Evolutionary conservation across 2,888 invertebrate species (phyloP).

Genomic region (Rhingia rostrata): DNA sequence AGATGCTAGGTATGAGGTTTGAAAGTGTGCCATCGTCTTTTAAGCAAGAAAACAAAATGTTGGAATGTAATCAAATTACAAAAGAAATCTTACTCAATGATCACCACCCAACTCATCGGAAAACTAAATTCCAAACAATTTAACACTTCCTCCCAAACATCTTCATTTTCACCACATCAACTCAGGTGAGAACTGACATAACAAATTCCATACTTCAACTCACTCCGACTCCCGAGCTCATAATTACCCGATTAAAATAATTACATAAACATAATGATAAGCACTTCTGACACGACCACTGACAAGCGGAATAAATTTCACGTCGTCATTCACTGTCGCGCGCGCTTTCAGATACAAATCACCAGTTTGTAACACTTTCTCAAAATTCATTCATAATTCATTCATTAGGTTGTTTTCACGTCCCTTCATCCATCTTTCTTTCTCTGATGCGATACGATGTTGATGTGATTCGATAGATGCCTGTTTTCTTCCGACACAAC

Average conservation of each 20-base stretch:
- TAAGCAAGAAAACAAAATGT: too few species aligned
- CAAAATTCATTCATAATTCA: slow-evolving; percentile 64
- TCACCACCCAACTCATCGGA: too few species aligned
- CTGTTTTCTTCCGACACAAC: slow-evolving; percentile 8
- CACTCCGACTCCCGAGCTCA: slow-evolving; percentile 9
- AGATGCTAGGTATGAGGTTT: too few species aligned
- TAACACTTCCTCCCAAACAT: too few species aligned
- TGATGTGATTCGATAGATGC: too few species aligned
- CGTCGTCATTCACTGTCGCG: background rate
- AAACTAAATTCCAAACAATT: too few species aligned
- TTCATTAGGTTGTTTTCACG: slow-evolving; percentile 33
- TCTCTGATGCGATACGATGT: background rate
- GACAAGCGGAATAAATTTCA: slow-evolving; percentile 44
- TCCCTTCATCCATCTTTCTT: background rate
- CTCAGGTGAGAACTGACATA: too few species aligned
- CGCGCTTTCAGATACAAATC: slow-evolving; percentile 43
- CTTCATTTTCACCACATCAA: too few species aligned
- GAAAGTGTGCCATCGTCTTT: too few species aligned
- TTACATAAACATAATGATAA: slow-evolving; percentile 31
- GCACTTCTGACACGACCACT: slow-evolving; percentile 26
- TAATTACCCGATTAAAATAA: slow-evolving; percentile 46
- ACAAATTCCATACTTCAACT: too few species aligned
- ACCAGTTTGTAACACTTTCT: slow-evolving; percentile 63
- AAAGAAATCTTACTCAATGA: too few species aligned
- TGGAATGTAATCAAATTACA: too few species aligned